These are phyloP conservation scores for Oreochromis niloticus DNA, from an alignment of 2,113 vertebrate genomes.

Conservation along the genomic window DNA sequence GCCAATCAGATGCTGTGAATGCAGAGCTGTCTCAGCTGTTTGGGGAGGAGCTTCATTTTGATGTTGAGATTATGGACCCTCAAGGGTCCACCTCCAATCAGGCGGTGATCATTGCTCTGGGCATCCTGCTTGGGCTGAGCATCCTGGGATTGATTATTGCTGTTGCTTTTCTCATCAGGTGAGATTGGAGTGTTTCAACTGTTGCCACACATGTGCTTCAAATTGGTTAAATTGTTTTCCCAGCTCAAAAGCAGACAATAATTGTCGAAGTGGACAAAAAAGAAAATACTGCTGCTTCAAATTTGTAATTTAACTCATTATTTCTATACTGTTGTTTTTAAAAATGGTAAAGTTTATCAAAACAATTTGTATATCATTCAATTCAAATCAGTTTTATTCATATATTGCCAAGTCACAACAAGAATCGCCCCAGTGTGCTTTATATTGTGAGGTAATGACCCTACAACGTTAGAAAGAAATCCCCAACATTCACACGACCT, in stretches of 20 bases:
- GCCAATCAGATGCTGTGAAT: slow-evolving; percentile 40
- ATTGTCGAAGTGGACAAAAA: neutral
- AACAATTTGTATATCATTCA: neutral
- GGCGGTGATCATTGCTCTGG: slow-evolving; percentile 29
- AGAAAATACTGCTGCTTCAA: neutral
- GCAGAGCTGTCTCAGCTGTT: slow-evolving; percentile 55
- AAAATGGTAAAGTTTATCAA: neutral
- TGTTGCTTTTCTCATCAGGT: slow-evolving; percentile 29
- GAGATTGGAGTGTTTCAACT: neutral
- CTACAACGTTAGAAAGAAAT: neutral
- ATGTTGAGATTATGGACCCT: neutral
- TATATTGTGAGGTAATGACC: neutral
- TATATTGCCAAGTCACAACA: neutral
- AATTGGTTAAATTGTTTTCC: fast-evolving
- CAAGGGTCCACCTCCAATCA: neutral
- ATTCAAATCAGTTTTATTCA: neutral
- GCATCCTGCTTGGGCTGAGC: slow-evolving; percentile 49
- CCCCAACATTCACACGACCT: neutral
- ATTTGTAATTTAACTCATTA: neutral
- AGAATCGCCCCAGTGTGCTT: neutral
- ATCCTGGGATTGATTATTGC: slow-evolving; percentile 43
- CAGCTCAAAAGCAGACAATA: neutral
- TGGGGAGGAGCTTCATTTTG: neutral
- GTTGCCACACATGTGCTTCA: neutral
- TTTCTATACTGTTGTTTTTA: neutral